Base-by-base conservation (phyloP, 2,113 vertebrate genomes). In the Barnardius zonarius region DNA sequence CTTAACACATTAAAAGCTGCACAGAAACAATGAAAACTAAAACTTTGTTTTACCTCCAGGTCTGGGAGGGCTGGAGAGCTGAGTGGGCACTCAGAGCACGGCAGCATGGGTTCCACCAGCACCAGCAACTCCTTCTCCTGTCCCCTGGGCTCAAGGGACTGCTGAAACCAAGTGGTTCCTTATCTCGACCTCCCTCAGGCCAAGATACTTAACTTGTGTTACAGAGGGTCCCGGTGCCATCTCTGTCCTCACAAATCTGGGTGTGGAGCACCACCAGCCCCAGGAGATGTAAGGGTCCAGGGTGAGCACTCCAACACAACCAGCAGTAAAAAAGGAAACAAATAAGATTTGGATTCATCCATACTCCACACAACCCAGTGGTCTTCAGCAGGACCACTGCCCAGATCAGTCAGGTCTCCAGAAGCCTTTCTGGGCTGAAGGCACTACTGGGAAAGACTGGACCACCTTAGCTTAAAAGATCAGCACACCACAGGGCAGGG, bases 1-100 rank as follows among this genome's bases (percentile, higher is more conserved):
- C n/a, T 90, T 88, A 92, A 89, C 77, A n/a, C 19, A 0, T 83
- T 95, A 49, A 92, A 94, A 95, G 67, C 91, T 90, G 77, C n/a
- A 84, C 75, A 90, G 74, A 79, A 95, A 90, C 19, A 37, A 35
- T 0, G 2, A 51, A 55, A 83, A 5, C 18, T 61, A 20, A 78
- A 87, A 88, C 49, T 92, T 94, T 46, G 19, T 59, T 55, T 54
- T 39, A 13, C 46, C 14, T 46, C 8, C 33, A 41, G 33, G 16
- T 20, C 44, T 10, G 6, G 57, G 46, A 93, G 20, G 41, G 17
- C 31, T 1, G 6, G 12, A 75, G 13, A 74, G 23, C 1, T 1
- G 49, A 23, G 35, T 8, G 7, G 59, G 35, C 44, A 79, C 8
- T n/a, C 57, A 43, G 15, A 20, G 39, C 79, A 46, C 20, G 23